These are phyloP conservation scores for Hoplodrina ambigua DNA, from an alignment of 2,888 invertebrate genomes.

Conservation along the genomic window DNA sequence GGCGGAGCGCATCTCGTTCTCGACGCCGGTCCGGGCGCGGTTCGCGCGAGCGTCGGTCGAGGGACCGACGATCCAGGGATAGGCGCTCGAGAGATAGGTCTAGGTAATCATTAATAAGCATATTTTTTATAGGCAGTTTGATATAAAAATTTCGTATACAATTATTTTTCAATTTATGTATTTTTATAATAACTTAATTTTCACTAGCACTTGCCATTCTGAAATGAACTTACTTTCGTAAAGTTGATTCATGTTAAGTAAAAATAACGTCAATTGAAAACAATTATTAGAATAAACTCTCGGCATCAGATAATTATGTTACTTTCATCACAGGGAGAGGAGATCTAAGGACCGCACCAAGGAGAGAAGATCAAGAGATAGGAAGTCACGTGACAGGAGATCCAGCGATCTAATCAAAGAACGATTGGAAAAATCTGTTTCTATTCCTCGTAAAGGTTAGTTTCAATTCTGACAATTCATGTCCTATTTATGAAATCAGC, in stretches of 20 bases:
- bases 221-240: background rate
- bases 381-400: conserved; percentile 87
- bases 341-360: conserved; percentile 85
- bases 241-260: background rate
- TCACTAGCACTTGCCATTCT: background rate
- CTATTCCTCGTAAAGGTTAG: conserved; percentile 86
- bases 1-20: conserved; percentile 77
- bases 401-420: conserved; percentile 87
- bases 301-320: conserved; percentile 5
- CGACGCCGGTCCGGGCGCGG: conserved; percentile 82
- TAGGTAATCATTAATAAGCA: conserved; percentile 71
- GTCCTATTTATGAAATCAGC: background rate
- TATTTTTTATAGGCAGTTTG: conserved; percentile 16
- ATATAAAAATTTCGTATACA: conserved; percentile 10
- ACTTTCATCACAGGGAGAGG: conserved; percentile 77
- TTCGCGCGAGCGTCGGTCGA: conserved; percentile 83
- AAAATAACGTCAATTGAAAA: background rate
- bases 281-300: background rate
- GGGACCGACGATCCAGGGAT: conserved; percentile 81
- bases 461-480: conserved; percentile 29
- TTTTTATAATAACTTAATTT: background rate
- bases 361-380: conserved; percentile 84
- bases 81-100: conserved; percentile 82
- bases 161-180: background rate
- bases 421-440: conserved; percentile 86